These are phyloP conservation scores for Dione juno DNA, from an alignment of 2,888 invertebrate genomes.

Conservation along the genomic window DNA sequence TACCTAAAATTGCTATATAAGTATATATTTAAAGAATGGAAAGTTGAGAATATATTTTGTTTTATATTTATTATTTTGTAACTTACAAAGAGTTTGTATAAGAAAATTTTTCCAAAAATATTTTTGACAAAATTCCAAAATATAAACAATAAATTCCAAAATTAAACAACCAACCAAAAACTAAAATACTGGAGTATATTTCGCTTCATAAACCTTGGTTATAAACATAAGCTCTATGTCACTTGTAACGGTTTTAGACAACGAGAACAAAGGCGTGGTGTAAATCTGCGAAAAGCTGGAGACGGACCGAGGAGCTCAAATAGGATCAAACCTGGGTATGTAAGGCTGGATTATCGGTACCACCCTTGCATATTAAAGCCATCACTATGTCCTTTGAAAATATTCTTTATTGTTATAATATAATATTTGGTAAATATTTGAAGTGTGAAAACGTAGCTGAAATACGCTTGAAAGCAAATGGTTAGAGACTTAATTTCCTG, in stretches of 20 bases:
- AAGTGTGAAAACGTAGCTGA: background rate
- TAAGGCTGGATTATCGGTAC: conserved; percentile 67
- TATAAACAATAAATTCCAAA: background rate
- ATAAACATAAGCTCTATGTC: conserved; percentile 38
- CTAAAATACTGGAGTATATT: conserved; percentile 6
- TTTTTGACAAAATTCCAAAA: background rate
- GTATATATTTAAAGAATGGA: no score
- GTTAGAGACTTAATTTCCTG: background rate
- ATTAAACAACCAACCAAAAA: background rate
- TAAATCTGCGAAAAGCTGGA: conserved; percentile 56
- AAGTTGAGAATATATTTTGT: no score
- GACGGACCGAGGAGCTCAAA: conserved; percentile 64
- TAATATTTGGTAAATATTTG: conserved; percentile 36
- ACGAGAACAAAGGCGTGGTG: conserved; percentile 50
- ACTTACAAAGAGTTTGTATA: no score
- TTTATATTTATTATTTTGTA: no score
- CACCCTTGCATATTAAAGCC: conserved; percentile 73
- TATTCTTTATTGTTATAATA: conserved; percentile 61
- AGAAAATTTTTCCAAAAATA: background rate
- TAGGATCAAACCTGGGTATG: conserved; percentile 71
- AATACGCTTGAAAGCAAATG: background rate
- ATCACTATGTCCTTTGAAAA: conserved; percentile 60
- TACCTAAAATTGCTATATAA: no score
- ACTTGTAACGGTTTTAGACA: conserved; percentile 37
- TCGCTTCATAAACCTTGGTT: conserved; percentile 32